Evolutionary conservation across 2,113 vertebrate species (phyloP), one percentile per base, ranked within the genome.

Genomic region (Nerophis lumbriciformis): DNA sequence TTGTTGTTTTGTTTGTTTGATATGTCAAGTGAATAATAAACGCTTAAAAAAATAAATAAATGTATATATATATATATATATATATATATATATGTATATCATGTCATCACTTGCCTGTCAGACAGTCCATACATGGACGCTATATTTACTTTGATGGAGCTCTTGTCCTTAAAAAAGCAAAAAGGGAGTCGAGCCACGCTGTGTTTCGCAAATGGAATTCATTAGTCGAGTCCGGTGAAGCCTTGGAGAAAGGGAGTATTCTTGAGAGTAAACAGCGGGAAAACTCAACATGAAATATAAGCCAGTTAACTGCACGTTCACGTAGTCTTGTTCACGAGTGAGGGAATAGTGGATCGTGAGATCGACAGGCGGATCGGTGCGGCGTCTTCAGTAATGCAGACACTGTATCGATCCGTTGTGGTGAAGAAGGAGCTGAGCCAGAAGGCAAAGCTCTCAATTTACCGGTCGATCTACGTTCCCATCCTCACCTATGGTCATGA

Each of bases 21-120:
- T 81, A 85, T 87, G 84, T 86, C 80, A 88, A 87, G 21, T 68
- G 79, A 89, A 87, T 73, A 92, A 89, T 91, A 91, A 90, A 92
- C 42, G 66, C 55, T 71, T 83, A 36, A 60, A 63, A 45, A 28
- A 1, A 28, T 3, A 28, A 66, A 71, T n/a, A n/a, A n/a, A n/a
- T n/a, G n/a, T 28, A 28, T 28, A 4, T 28, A 28, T 28, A 28
- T 28, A 4, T 28, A 4, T 28, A 28, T 19, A 28, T 3, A 28
- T 28, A 28, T 28, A 4, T 28, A 28, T 28, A 28, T 28, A 4
- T 28, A 4, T 28, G 3, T 28, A 35, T 3, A 21, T 3, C 64
- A 28, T 35, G 12, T 37, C n/a, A 9, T 61, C 16, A 57, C 5
- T 8, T 10, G 61, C 28, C 15, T 37, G 35, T 48, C 7, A 66